phyloP scores from a whole-genome alignment of 2,797 vertebrate genomes.

The Oryzias dopingdopingensis region DNA sequence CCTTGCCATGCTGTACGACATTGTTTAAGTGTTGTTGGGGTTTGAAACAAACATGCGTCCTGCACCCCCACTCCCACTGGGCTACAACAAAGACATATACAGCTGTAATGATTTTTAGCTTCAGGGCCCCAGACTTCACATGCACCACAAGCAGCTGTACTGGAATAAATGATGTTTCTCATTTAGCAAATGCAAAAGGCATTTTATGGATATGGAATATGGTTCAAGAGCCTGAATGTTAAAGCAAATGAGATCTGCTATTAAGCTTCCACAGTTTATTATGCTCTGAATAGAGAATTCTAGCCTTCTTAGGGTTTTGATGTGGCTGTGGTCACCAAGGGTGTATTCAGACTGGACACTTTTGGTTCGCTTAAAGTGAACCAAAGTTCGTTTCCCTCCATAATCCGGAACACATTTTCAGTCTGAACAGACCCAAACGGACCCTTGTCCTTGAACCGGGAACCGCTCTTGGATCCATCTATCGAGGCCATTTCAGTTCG shows the following conservation, averaged over 20 bases:
- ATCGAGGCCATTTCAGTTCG: too few species aligned
- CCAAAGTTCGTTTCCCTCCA: too few species aligned
- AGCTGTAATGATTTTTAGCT: constrained; percentile 58
- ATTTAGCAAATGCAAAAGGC: constrained; percentile 22
- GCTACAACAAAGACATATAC: constrained; percentile 42
- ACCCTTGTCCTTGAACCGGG: too few species aligned
- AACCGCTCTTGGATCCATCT: too few species aligned
- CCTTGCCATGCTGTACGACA: constrained; percentile 20
- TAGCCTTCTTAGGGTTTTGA: too few species aligned
- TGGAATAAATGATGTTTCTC: constrained; percentile 42
- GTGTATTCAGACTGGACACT: too few species aligned
- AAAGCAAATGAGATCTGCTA: not conserved
- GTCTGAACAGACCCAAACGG: too few species aligned
- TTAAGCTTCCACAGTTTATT: too few species aligned
- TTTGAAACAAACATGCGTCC: constrained; percentile 30
- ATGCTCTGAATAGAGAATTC: too few species aligned
- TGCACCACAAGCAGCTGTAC: constrained; percentile 13
- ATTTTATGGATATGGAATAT: constrained; percentile 13
- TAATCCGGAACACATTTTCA: too few species aligned
- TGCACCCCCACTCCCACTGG: constrained; percentile 34
- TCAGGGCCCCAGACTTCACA: constrained; percentile 45
- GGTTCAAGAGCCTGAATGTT: not conserved
- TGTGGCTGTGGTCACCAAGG: too few species aligned
- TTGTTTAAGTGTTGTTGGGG: constrained; percentile 16
- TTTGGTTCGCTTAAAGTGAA: too few species aligned